A percentile compares a stretch with the other conserved stretches of the same genome.
Evolutionary conservation across 2,888 invertebrate genomes (phyloP).

Genomic region (Galerucella pusilla): DNA sequence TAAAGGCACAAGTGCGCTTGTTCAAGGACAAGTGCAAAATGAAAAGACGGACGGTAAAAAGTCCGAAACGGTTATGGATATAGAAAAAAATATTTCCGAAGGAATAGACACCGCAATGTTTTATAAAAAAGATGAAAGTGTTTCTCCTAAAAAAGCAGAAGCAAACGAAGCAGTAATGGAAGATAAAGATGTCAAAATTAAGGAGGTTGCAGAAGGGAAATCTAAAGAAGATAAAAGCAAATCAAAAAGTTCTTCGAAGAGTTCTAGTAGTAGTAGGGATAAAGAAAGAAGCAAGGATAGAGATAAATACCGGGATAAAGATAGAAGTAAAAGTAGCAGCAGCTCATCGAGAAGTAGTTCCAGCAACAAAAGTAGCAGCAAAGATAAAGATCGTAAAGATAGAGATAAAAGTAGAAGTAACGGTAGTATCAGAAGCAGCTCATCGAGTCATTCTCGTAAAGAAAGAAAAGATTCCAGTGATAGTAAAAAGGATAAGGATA

Average conservation of each 20-base stretch:
- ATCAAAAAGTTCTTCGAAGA: constrained; percentile 32
- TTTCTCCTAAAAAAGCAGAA: constrained; percentile 73
- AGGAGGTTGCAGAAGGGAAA: constrained; percentile 41
- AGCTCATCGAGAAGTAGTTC: not conserved
- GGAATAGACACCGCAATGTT: constrained; percentile 54
- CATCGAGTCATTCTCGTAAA: constrained; percentile 48
- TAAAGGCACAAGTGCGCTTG: constrained; percentile 72
- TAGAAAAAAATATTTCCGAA: constrained; percentile 35
- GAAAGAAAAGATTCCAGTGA: constrained; percentile 61
- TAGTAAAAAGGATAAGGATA: constrained; percentile 70
- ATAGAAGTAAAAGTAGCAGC: constrained; percentile 51
- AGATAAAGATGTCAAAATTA: constrained; percentile 57
- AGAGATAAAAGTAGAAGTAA: constrained; percentile 52
- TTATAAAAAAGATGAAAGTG: constrained; percentile 67
- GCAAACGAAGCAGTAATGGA: constrained; percentile 74
- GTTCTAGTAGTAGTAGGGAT: constrained; percentile 56
- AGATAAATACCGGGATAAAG: constrained; percentile 40
- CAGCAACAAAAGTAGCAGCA: constrained; percentile 12
- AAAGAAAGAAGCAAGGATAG: constrained; percentile 56
- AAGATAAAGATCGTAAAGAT: constrained; percentile 53
- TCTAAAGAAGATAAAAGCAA: constrained; percentile 37
- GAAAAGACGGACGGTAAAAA: constrained; percentile 32
- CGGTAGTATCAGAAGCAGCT: constrained; percentile 46
- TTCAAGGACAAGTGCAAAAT: constrained; percentile 29
- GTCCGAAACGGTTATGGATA: constrained; percentile 14